A percentile compares a stretch with the other conserved stretches of the same genome.
Evolutionary conservation across 1,140 invertebrate species (phyloP).

Genomic region (Streblospio benedicti): DNA sequence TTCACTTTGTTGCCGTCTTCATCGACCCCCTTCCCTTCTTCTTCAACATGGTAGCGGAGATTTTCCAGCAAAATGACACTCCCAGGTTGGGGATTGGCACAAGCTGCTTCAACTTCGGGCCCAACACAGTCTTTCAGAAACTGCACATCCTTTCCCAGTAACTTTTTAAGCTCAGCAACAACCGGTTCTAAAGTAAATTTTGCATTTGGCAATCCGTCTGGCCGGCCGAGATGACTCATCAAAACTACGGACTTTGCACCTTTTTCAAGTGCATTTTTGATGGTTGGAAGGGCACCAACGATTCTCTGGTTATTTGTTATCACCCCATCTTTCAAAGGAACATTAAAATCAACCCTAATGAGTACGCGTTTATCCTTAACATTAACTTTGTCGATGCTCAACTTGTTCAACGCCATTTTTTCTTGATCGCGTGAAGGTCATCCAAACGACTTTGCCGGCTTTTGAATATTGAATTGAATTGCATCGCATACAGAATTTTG

Average conservation of each 20-base stretch:
- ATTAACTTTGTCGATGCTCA: conserved; percentile 51
- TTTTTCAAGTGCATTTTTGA: conserved; percentile 88
- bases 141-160: conserved; percentile 74
- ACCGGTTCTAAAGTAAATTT: conserved; percentile 91
- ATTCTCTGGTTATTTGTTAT: conserved; percentile 98
- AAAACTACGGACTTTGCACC: conserved; percentile 90
- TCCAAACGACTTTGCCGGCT: no score
- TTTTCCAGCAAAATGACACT: conserved; percentile 93
- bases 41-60: conserved; percentile 90
- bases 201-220: conserved; percentile 73
- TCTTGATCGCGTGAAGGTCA: no score
- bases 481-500: no score
- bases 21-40: conserved; percentile 97
- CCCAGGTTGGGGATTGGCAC: conserved; percentile 75
- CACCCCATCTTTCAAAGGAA: conserved; percentile 92
- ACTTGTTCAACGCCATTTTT: conserved; percentile 62
- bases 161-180: conserved; percentile 76
- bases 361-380: conserved; percentile 50
- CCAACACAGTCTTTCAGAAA: conserved; percentile 94
- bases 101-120: conserved; percentile 75
- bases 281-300: conserved; percentile 85
- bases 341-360: conserved; percentile 88
- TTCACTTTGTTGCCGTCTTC: conserved; percentile 79
- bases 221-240: conserved; percentile 94
- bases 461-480: no score